Evolutionary conservation across 2,888 invertebrate species (phyloP).

Genomic region (Hypselothyrea guttata): DNA sequence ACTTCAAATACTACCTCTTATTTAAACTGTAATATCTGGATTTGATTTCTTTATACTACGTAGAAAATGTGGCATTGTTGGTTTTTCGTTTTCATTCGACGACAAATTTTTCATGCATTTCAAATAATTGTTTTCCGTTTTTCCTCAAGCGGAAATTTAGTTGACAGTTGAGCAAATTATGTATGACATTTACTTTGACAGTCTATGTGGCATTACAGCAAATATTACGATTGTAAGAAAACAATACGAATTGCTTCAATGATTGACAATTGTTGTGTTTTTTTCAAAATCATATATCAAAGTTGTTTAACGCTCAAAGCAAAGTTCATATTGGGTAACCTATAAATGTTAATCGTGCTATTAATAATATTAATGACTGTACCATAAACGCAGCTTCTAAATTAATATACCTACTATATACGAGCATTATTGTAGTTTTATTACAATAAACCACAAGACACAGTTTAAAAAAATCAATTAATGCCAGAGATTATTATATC

Average conservation of each 20-base stretch:
- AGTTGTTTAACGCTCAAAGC: conserved; percentile 11
- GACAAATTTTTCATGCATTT: conserved; percentile 30
- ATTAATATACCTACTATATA: too few species aligned
- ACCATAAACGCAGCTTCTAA: conserved; percentile 9
- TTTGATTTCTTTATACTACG: too few species aligned
- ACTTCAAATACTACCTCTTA: too few species aligned
- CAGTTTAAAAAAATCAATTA: background rate
- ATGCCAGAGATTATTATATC: too few species aligned
- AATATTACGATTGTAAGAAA: background rate
- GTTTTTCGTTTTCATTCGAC: conserved; percentile 20
- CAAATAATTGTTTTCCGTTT: conserved; percentile 33
- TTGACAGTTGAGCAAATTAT: conserved; percentile 32
- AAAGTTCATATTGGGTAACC: conserved; percentile 3
- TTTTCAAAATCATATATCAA: conserved; percentile 30
- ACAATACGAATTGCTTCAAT: conserved; percentile 21
- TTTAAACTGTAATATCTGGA: too few species aligned
- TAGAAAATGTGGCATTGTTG: conserved; percentile 23
- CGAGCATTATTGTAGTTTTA: background rate
- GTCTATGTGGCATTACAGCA: conserved; percentile 11
- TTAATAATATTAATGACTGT: conserved; percentile 12
- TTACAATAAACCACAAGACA: conserved; percentile 20
- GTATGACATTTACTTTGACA: conserved; percentile 23
- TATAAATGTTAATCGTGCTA: conserved; percentile 25
- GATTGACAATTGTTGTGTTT: conserved; percentile 22
- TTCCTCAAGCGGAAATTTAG: conserved; percentile 35